Base-by-base conservation (phyloP, 2,888 invertebrate genomes). In the Drosophila setosimentum region DNA sequence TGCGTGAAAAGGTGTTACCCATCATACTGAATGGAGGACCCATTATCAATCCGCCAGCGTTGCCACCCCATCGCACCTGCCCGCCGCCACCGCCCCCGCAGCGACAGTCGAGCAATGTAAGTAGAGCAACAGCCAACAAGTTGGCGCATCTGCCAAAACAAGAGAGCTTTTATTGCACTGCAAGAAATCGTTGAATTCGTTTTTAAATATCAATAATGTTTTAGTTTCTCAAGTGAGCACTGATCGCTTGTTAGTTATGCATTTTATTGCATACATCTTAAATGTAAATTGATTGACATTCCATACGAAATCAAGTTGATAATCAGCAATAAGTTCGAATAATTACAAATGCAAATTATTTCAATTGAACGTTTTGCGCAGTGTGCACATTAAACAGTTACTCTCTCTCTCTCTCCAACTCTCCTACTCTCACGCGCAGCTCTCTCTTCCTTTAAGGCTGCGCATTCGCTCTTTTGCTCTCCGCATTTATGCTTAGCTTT, bases 31-130 rank as follows among this genome's bases (percentile, higher is more conserved):
- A 92, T 77, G 92, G 92, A 65, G 91, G 90, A 1, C 84, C 89
- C 71, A 78, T 91, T 35, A 91, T 89, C 33, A 91, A 88, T 83
- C 92, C 93, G 42, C 93, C 93, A 65, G 92, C 93, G 53, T 77
- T 93, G 75, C 93, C 93, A 53, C 93, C 93, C 29, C 93, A 93
- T 81, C 91, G 93, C 77, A 91, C 88, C 55, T 92, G 93, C 75
- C 93, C 93, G 30, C 93, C 93, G 53, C 93, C 93, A n/a, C 93
- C 93, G 35, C 93, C 93, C 16, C 91, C 93, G 33, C 91, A 90
- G 60, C 88, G 93, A 37, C 93, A 92, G 73, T 84, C 92, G 11
- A 91, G 90, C 85, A 92, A 90, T 86, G 93, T 93, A 80, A 92
- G 93, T 91, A 78, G 62, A 37, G 27, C 42, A 30, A 42, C 21